phyloP scores from a whole-genome alignment of 2,797 vertebrate species.

The Schizothorax lantsangensis region DNA sequence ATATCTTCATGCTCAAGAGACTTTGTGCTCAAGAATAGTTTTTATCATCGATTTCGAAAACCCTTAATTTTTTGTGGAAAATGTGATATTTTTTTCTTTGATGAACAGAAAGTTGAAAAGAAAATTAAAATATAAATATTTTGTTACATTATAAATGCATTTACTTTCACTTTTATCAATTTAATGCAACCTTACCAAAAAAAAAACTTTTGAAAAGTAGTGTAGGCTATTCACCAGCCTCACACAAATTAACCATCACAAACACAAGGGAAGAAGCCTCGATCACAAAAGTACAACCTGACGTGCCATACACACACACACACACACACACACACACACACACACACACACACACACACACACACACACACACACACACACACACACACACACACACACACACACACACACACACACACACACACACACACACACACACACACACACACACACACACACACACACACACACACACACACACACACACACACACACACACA shows the following conservation, averaged over 20 bases:
- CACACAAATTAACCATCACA: not conserved
- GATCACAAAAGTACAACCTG: not conserved
- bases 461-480: too few relatives aligned
- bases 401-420: slow-evolving; percentile 25
- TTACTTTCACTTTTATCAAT: not conserved
- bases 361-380: slow-evolving; percentile 25
- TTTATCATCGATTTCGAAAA: not conserved
- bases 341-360: slow-evolving; percentile 25
- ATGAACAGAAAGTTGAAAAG: not conserved
- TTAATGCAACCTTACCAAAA: not conserved
- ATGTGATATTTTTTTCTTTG: not conserved
- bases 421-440: too few relatives aligned
- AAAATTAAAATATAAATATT: not conserved
- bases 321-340: slow-evolving; percentile 19
- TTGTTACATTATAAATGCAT: not conserved
- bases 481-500: not conserved
- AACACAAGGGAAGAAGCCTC: slow-evolving; percentile 38
- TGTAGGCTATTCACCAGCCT: not conserved
- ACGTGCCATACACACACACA: not conserved
- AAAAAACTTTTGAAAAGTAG: not conserved
- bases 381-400: slow-evolving; percentile 19
- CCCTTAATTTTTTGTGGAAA: too few relatives aligned
- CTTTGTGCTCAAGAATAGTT: not conserved
- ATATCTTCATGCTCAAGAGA: too few relatives aligned
- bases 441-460: too few relatives aligned